Evolutionary conservation across 2,797 vertebrate species (phyloP).

Genomic region (Babyrousa celebensis): DNA sequence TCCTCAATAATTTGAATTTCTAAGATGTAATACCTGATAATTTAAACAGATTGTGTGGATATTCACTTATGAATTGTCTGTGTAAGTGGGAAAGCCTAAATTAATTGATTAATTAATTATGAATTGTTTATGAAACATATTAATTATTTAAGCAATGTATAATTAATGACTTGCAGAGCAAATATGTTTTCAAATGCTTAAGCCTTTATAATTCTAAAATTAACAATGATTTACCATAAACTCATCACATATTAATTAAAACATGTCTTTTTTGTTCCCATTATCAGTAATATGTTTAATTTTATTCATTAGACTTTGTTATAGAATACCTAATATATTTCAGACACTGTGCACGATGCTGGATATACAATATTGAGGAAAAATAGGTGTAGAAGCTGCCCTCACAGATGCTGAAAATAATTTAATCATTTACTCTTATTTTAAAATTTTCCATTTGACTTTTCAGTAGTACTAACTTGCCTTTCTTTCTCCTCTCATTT

Average conservation of each 20-base stretch:
- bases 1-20: neutral
- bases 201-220: neutral
- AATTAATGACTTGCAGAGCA: neutral
- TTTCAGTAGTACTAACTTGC: neutral
- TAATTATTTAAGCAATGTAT: conserved; percentile 22
- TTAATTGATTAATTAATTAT: conserved; percentile 29
- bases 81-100: neutral
- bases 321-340: neutral
- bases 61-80: neutral
- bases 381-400: neutral
- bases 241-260: neutral
- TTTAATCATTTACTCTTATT: neutral
- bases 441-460: neutral
- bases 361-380: neutral
- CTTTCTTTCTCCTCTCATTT: neutral
- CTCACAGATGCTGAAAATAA: neutral
- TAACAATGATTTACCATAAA: neutral
- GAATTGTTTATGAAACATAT: neutral
- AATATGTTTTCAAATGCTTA: neutral
- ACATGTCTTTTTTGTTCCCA: neutral
- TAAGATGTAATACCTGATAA: neutral
- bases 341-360: neutral
- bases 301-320: neutral
- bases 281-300: neutral
- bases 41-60: neutral